Conservation (phyloP, 2,888 invertebrate genomes). For the Oligia fasciuncula region DNA sequence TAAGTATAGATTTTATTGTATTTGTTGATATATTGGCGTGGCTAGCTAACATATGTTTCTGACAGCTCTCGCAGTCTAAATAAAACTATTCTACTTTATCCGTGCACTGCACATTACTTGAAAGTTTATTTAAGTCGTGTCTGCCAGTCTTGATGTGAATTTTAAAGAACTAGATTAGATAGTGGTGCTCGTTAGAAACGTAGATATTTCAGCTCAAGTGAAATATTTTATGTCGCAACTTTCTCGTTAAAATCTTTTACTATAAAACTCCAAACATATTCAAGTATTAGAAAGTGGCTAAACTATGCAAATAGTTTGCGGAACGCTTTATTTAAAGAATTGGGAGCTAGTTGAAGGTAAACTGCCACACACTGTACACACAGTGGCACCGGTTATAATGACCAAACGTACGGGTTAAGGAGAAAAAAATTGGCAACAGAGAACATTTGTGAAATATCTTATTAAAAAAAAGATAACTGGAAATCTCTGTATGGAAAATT, state of each 20-base stretch:
- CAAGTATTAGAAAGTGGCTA: not conserved
- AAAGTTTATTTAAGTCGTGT: constrained; percentile 4
- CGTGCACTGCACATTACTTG: not conserved
- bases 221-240: not conserved
- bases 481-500: too few species aligned
- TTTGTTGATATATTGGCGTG: too few species aligned
- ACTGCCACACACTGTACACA: not conserved
- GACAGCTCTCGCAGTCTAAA: not conserved
- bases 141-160: not conserved
- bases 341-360: not conserved
- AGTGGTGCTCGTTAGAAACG: constrained; percentile 1
- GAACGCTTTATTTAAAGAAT: not conserved
- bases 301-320: not conserved
- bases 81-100: not conserved
- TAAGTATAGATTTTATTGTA: too few species aligned
- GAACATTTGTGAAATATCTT: too few species aligned
- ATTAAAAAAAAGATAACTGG: too few species aligned
- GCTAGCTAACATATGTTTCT: too few species aligned
- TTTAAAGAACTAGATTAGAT: not conserved
- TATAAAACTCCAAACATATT: not conserved
- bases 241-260: not conserved
- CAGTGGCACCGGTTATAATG: not conserved
- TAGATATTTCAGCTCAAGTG: not conserved
- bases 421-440: not conserved
- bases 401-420: not conserved